Evolutionary conservation across 2,797 vertebrate genomes (phyloP), one percentile per base, ranked within the genome.

Genomic region (Paedocypris micromegethes): DNA sequence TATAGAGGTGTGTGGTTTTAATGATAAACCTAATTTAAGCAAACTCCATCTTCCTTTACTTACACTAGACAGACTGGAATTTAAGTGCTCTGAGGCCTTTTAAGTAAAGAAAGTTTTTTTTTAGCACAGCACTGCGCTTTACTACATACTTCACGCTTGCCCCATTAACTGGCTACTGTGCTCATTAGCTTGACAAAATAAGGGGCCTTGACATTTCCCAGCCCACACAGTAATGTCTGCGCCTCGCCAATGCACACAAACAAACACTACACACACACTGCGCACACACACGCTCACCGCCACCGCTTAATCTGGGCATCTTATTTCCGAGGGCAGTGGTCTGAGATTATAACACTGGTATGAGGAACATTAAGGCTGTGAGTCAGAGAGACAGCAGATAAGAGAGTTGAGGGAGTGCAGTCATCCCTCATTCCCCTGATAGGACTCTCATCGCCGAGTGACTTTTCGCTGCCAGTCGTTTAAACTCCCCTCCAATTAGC

Each of bases 141-240:
- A 78, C 64, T 62, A 38, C 23, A 8, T 64, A 52, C 66, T 64
- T 8, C 52, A 8, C 6, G 39, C 51, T 59, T 72, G 63, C 5
- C 7, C 64, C 57, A 62, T 75, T 78, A 78, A 59, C 66, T 65
- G 68, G 60, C 58, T 69, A 73, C 57, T 42, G 58, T 64, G 70
- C 68, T 75, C 71, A 78, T 78, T 78, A 78, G 57, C 60, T 68
- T 62, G 61, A 71, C 64, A 75, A 73, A 73, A 75, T 65, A 69
- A 60, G 48, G 72, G 67, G 66, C 57, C 64, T 68, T 66, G 71
- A 73, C 77, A 75, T 73, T 73, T 73, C 55, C 68, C 71, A 71
- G 64, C 77, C 71, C 71, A 78, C 73, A 55, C 64, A 62, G 64
- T 72, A 71, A 73, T 75, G 67, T 66, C 49, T 59, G 48, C 39